Base-by-base conservation (phyloP, 2,113 vertebrate species). In the Gopherus flavomarginatus region DNA sequence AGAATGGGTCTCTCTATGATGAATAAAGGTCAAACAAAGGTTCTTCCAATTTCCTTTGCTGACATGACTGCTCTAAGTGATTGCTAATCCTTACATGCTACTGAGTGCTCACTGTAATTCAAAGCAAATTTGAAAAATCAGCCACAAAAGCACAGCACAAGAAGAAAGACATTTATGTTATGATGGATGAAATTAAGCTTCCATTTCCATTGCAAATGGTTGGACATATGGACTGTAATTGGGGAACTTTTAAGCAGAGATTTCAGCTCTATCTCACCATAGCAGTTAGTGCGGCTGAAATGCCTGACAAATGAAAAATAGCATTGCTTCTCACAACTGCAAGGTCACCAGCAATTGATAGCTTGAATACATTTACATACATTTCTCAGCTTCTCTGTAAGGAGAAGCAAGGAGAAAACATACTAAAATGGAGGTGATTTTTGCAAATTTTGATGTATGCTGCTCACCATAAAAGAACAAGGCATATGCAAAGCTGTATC, bases 301-400 rank as follows among this genome's bases (percentile, higher is more conserved):
- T 35, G 57, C 83, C 91, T 65, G 42, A 91, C 95, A 96, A 96
- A 93, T 95, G 81, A 90, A 56, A 94, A 95, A 53, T 35, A 83
- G 4, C 75, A 29, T 47, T 88, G 86, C 90, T 83, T 91, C 92
- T 90, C 85, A 95, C 83, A 92, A 88, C 95, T 96, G 97, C 90
- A 94, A 85, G 95, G 92, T 97, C 96, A 96, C 81, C 85, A 90
- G 94, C 91, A 94, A 62, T 77, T 94, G 79, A 31, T 91, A 93
- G 65, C 85, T 94, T 75, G 90, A 89, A 96, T 97, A n/a, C 6
- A 95, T 98, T 96, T 97, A 65, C 96, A 96, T 95, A 57, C 38
- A 2, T 21, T 92, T 96, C 83, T 19, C 77, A 91, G 85, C 50
- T 78, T 86, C 89, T 80, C 5, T 21, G 44, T 56, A 86, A 93